Percentiles rank a stretch among this genome's conserved stretches.
These are phyloP conservation scores for Hololepta plana DNA, from an alignment of 2,888 invertebrate genomes.

Conservation along the genomic window DNA sequence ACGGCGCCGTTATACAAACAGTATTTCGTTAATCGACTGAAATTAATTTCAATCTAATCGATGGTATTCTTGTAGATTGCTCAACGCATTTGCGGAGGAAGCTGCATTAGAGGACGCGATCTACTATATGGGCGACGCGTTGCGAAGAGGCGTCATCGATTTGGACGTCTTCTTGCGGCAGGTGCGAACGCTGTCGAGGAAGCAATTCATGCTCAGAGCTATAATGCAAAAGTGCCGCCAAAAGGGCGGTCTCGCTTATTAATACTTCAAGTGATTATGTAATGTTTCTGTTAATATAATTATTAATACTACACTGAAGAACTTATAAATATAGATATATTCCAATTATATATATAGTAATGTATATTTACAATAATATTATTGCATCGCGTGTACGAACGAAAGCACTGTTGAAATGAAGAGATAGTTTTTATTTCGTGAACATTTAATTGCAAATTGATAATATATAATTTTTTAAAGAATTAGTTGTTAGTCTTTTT, in stretches of 20 bases:
- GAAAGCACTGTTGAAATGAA: too few relatives aligned
- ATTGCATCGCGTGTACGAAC: too few relatives aligned
- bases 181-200: conserved; percentile 83
- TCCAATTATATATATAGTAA: too few relatives aligned
- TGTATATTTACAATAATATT: too few relatives aligned
- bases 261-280: too few relatives aligned
- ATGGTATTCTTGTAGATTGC: conserved; percentile 38
- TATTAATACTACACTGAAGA: too few relatives aligned
- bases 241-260: conserved; percentile 74
- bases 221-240: conserved; percentile 93
- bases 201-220: conserved; percentile 90
- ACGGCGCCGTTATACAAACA: conserved; percentile 93
- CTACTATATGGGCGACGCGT: conserved; percentile 91
- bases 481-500: too few relatives aligned
- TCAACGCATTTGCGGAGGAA: conserved; percentile 93
- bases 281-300: too few relatives aligned
- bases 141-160: conserved; percentile 83
- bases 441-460: too few relatives aligned
- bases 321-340: too few relatives aligned
- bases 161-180: conserved; percentile 92
- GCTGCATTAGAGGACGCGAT: conserved; percentile 97
- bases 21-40: conserved; percentile 26
- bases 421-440: too few relatives aligned
- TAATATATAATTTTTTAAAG: too few relatives aligned
- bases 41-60: neutral